Evolutionary conservation across 1,140 invertebrate species (phyloP).

Genomic region (Heliconius hewitsoni): DNA sequence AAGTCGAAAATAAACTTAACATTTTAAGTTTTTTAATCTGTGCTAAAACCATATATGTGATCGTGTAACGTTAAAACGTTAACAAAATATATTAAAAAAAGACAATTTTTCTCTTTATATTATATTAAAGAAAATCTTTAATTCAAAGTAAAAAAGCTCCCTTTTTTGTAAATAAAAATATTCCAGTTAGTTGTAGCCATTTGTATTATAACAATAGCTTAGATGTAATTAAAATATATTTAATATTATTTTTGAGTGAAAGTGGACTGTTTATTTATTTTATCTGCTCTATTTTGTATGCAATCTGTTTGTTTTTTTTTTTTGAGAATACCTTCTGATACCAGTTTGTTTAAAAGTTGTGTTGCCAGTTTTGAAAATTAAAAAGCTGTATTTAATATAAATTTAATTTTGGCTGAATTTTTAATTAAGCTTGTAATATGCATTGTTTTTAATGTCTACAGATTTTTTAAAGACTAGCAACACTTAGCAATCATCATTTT

Average conservation of each 20-base stretch:
- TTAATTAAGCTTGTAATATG: background rate
- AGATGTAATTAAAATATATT: constrained; percentile 59
- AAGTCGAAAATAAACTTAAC: background rate
- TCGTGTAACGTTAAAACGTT: constrained; percentile 17
- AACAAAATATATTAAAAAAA: constrained; percentile 43
- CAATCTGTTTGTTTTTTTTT: background rate
- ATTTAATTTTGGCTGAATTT: background rate
- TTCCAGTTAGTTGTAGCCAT: constrained; percentile 70
- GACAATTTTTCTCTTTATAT: constrained; percentile 49
- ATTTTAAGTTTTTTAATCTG: background rate
- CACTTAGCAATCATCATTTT: background rate
- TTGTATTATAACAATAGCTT: constrained; percentile 70
- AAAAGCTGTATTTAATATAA: background rate
- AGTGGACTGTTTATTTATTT: constrained; percentile 53
- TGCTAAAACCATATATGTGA: constrained; percentile 10
- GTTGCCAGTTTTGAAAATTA: constrained; percentile 5
- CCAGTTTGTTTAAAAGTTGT: background rate
- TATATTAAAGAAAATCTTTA: constrained; percentile 23
- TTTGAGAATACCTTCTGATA: background rate
- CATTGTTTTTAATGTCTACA: background rate
- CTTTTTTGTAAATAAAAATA: constrained; percentile 73
- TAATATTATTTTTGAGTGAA: constrained; percentile 55
- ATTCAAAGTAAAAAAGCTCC: constrained; percentile 41
- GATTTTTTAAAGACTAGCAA: background rate
- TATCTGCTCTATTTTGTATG: constrained; percentile 32